Evolutionary conservation across 2,797 vertebrate genomes (phyloP), one percentile per base, ranked within the genome.

Genomic region (Chelidonichthys spinosus): DNA sequence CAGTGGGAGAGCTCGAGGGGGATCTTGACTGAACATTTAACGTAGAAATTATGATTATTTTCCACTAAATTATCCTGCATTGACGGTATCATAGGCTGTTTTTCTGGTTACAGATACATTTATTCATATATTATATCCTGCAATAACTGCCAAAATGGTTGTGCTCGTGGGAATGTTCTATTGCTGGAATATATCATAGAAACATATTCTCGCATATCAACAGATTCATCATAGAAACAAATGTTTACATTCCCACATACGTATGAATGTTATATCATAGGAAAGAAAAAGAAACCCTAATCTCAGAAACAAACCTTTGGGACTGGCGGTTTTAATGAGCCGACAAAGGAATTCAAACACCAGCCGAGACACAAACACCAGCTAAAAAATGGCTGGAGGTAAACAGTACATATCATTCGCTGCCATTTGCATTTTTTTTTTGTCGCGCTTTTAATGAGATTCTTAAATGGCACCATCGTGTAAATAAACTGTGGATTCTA

Each of bases 281-380:
- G 49, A 70, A 64, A 49, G 25, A 25, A 25, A 25, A 25, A 25
- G 25, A 40, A 76, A 69, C 63, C 58, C 61, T 4, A 44, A 63
- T 58, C 76, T 69, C 52, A 70, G 69, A 78, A 83, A 81, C 63
- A 65, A 73, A 68, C 25, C 55, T 83, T 71, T 73, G 36, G 40
- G 40, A 64, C 32, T 59, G 55, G 59, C 40, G 37, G 43, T 78
- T 86, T 86, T 78, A 88, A 85, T 87, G 71, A 88, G 66, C 55
- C 55, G 9, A 74, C 74, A 82, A 75, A 79, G 56, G 40, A 78
- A 79, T 76, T 84, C 59, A 69, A 73, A 83, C 15, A 42, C 58
- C 72, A 76, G 67, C 43, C 3, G 5, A 78, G 60, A 83, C 62
- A 43, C 39, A 50, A 60, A 77, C 43, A 67, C 46, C n/a, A 77